Evolutionary conservation across 1,140 invertebrate genomes (phyloP), one percentile per base, ranked within the genome.

Genomic region (Bombus waltoni): DNA sequence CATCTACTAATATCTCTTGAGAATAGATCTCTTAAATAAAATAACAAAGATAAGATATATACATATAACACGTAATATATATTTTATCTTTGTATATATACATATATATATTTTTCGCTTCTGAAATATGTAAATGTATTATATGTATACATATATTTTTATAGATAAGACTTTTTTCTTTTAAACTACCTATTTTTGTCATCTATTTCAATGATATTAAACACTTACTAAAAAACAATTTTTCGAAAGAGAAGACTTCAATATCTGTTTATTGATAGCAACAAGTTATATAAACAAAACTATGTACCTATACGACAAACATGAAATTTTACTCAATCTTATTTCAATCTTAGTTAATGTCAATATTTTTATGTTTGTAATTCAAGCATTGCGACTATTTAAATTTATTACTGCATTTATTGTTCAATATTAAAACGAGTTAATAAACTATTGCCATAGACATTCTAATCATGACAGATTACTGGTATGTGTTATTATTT

Each of bases 61-160:
- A 53, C 32, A n/a, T 42, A 40, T 42, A 74, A 57, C 57, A 57
- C 25, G 22, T 22, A 38, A 25, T 25, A 53, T 53, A 57, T 57
- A 11, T 47, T 22, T 75, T 38, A 75, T 75, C n/a, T 75, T 15
- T 75, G 47, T 75, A 59, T n/a, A 76, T 40, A 71, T 13, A 71
- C 38, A 78, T 42, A 42, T 38, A 47, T 73, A 70, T 83, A 62
- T 76, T 44, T 74, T 68, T 73, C 35, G 73, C 68, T 80, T 80
- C 70, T 81, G 10, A 81, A 82, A 25, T 83, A 75, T 82, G 47
- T 76, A 86, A 75, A 77, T 66, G 72, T 86, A 81, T 86, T 47
- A 32, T 86, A 83, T 83, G 40, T 86, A 86, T 68, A 75, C 80
- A 86, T 86, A 75, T 86, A 86, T 86, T 86, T 82, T 86, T 82